Evolutionary conservation across 2,888 invertebrate genomes (phyloP), one percentile per base, ranked within the genome.

Genomic region (Hydropsyche betteni): DNA sequence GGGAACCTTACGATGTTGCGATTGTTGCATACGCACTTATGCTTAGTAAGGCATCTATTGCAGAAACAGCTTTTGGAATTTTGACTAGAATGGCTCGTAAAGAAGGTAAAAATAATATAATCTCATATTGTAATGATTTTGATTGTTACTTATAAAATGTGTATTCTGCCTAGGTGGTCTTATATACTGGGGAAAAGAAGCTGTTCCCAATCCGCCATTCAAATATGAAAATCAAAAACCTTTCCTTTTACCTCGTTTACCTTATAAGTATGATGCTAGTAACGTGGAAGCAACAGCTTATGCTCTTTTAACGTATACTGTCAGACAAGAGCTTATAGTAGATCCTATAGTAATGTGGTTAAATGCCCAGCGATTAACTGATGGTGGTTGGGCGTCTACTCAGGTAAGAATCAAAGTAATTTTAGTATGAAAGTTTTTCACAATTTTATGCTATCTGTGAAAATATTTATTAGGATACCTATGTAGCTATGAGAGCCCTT

Each of bases 281-380:
- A 98, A 97, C 83, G 93, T 98, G 68, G 97, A 97, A 82, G 92
- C 97, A 0, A 98, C 98, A 0, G 94, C 97, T 0, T 98, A 97
- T 83, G 98, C 95, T 0, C 86, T 98, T 69, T 86, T 98, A 81
- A 93, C 96, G 0, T 95, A 96, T 83, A 95, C 95, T 78, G 93
- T 93, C 44, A 89, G 95, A 16, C 93, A 96, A 83, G 95, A 96
- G 82, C 86, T 91, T 74, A 90, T 91, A 81, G 91, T 94, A 76
- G 95, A 96, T 82, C 91, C 93, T 2, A 95, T 97, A 80, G 96
- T 96, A 8, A 92, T 93, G 83, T 97, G 97, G 97, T 86, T 97
- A 58, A 97, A 96, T 83, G 89, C 95, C 0, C 96, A 96, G 83
- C 87, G 97, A 73, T 86, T 96, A 5, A 91, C 92, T 3, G 95